Percentiles rank a stretch among this genome's conserved stretches.
Evolutionary conservation across 2,888 invertebrate genomes (phyloP).

Genomic region (Synanthedon tipuliformis): DNA sequence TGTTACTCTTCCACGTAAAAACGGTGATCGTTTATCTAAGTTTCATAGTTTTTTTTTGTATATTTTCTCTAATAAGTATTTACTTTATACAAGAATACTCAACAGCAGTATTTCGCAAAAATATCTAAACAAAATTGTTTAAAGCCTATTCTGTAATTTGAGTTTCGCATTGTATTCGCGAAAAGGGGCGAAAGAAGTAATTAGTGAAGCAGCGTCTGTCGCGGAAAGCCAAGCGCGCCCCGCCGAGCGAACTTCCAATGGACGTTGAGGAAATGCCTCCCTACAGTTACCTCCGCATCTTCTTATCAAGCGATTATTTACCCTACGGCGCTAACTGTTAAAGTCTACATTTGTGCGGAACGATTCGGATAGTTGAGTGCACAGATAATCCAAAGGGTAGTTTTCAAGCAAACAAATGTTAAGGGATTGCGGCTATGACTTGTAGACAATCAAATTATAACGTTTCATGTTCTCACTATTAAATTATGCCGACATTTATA

Average conservation of each 20-base stretch:
- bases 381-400: constrained; percentile 35
- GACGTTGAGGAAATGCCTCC: constrained; percentile 30
- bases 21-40: too few relatives aligned
- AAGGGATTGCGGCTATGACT: constrained; percentile 49
- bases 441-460: constrained; percentile 42
- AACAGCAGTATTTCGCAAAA: constrained; percentile 3
- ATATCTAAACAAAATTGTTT: constrained; percentile 31
- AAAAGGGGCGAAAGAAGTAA: constrained; percentile 53
- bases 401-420: constrained; percentile 54
- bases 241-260: constrained; percentile 12
- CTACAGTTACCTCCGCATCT: constrained; percentile 29
- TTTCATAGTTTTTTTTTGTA: too few relatives aligned
- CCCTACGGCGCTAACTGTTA: constrained; percentile 10
- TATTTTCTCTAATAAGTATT: too few relatives aligned
- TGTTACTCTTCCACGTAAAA: too few relatives aligned
- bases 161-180: constrained; percentile 30
- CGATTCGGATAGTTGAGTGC: constrained; percentile 4
- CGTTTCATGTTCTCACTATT: neutral
- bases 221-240: constrained; percentile 15
- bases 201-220: constrained; percentile 61
- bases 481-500: too few relatives aligned
- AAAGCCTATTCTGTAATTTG: constrained; percentile 31
- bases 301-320: constrained; percentile 17
- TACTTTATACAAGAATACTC: too few relatives aligned
- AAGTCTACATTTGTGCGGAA: constrained; percentile 17